Evolutionary conservation across 1,140 invertebrate genomes (phyloP).

Genomic region (Drosophila truncata): DNA sequence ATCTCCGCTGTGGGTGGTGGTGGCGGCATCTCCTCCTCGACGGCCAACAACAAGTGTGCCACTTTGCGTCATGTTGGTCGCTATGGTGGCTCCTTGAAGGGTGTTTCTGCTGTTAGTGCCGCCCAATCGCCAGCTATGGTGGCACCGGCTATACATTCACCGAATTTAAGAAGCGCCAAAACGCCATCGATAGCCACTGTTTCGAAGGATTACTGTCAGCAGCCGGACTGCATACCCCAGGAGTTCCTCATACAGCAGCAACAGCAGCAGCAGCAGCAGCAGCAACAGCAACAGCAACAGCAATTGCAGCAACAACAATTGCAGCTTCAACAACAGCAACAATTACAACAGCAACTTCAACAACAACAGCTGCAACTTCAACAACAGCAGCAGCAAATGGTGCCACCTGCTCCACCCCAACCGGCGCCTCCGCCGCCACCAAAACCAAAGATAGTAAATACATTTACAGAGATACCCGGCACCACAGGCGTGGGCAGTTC

Average conservation of each 20-base stretch:
- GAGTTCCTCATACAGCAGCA: constrained; percentile 64
- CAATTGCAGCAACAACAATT: constrained; percentile 33
- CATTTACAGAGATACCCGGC: constrained; percentile 83
- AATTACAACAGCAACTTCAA: constrained; percentile 23
- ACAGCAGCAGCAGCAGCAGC: constrained; percentile 10
- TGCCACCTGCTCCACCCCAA: constrained; percentile 54
- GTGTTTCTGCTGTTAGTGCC: constrained; percentile 57
- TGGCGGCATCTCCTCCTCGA: background rate
- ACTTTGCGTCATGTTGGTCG: constrained; percentile 84
- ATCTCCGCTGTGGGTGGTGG: constrained; percentile 53
- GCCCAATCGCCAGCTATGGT: constrained; percentile 5
- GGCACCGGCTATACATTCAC: constrained; percentile 52
- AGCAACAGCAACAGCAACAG: constrained; percentile 6
- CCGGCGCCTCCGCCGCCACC: constrained; percentile 74
- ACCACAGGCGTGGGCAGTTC: constrained; percentile 83
- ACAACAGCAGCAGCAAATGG: constrained; percentile 38
- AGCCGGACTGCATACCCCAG: constrained; percentile 81
- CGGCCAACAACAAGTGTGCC: constrained; percentile 81
- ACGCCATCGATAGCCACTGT: constrained; percentile 84
- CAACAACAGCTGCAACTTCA: constrained; percentile 25
- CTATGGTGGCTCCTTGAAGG: constrained; percentile 86
- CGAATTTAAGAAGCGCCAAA: constrained; percentile 81
- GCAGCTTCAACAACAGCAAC: constrained; percentile 27
- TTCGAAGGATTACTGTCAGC: constrained; percentile 84
- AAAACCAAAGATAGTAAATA: constrained; percentile 83